Percentiles rank a stretch among this genome's conserved stretches.
Evolutionary conservation across 2,797 vertebrate species (phyloP).

Genomic region (Sebastes taczanowskii): DNA sequence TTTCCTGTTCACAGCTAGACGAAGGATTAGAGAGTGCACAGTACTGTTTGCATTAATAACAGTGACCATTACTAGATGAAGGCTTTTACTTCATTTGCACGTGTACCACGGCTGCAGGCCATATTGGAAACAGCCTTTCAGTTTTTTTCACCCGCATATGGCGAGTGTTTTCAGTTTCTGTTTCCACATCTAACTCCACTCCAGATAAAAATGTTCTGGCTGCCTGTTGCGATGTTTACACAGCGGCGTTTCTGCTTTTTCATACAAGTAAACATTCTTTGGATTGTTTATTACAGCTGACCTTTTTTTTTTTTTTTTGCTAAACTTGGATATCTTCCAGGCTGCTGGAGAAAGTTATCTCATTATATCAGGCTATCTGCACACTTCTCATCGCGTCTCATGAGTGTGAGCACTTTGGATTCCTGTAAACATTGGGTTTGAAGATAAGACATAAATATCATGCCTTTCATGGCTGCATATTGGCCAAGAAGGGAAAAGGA

Average conservation of each 20-base stretch:
- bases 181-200: slow-evolving; percentile 23
- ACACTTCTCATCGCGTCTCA: neutral
- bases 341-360: neutral
- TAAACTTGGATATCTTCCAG: slow-evolving; percentile 8
- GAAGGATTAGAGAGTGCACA: slow-evolving; percentile 29
- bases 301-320: neutral
- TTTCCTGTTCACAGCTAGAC: slow-evolving; percentile 74
- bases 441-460: neutral
- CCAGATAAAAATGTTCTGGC: slow-evolving; percentile 14
- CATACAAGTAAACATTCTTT: slow-evolving; percentile 32
- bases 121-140: slow-evolving; percentile 31
- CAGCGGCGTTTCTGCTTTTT: slow-evolving; percentile 27
- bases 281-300: slow-evolving; percentile 36
- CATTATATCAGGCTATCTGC: neutral
- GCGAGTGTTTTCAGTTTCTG: slow-evolving; percentile 25
- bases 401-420: neutral
- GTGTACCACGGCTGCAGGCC: neutral
- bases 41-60: slow-evolving; percentile 12
- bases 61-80: slow-evolving; percentile 7
- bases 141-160: slow-evolving; percentile 31
- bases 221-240: slow-evolving; percentile 32
- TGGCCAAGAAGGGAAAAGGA: slow-evolving; percentile 9
- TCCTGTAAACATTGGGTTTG: neutral
- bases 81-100: slow-evolving; percentile 13
- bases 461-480: neutral